Conservation (phyloP, 2,113 vertebrate species). For the Melospiza melodia region DNA sequence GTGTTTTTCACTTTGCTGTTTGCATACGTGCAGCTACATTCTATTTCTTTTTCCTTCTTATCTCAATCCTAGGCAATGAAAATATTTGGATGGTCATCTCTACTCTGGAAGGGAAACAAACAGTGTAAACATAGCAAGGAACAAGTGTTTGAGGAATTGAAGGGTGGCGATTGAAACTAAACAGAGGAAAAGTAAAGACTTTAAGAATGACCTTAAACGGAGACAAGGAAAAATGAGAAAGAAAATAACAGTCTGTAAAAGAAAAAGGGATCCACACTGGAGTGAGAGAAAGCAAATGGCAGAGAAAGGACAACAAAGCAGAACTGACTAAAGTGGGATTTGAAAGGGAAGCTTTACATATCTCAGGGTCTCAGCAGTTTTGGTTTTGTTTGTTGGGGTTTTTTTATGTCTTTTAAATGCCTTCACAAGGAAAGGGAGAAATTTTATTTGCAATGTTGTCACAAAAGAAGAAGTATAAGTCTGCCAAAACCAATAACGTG, state of each 20-base stretch:
- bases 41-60: neutral
- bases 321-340: neutral
- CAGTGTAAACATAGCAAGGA: neutral
- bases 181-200: neutral
- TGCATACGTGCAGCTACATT: neutral
- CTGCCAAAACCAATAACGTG: neutral
- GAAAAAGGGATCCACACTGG: neutral
- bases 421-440: neutral
- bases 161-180: neutral
- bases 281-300: neutral
- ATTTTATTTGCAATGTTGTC: neutral
- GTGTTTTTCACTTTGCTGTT: neutral
- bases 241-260: neutral
- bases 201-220: neutral
- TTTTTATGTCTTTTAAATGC: neutral
- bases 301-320: neutral
- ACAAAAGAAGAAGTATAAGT: neutral
- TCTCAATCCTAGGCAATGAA: neutral
- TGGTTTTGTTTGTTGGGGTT: fast-evolving
- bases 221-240: neutral
- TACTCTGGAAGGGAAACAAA: neutral
- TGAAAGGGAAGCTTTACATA: neutral
- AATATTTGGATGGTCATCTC: neutral
- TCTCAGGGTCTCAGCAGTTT: neutral
- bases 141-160: neutral